A percentile compares a stretch with the other conserved stretches of the same genome.
These are phyloP conservation scores for Meloidogyne hapla DNA, from an alignment of 1,140 invertebrate species.

Conservation along the genomic window DNA sequence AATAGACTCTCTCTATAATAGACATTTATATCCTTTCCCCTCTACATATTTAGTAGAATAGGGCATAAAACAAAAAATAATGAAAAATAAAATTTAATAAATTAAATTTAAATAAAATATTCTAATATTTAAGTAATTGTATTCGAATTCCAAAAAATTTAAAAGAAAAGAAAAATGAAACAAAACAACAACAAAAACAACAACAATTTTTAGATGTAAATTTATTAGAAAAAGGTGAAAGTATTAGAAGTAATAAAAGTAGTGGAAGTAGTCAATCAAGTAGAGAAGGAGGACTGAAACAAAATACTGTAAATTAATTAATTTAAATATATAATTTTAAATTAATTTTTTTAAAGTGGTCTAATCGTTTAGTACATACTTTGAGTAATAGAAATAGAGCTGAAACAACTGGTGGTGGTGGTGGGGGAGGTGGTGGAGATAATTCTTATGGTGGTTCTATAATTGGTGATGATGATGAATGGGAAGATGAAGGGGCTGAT, in stretches of 20 bases:
- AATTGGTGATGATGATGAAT: conserved; percentile 34
- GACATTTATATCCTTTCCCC: no score
- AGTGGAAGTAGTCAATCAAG: conserved; percentile 1
- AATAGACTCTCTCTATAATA: no score
- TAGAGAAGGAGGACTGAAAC: background rate
- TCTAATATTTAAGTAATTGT: conserved; percentile 22
- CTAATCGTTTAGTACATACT: conserved; percentile 19
- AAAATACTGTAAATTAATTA: background rate
- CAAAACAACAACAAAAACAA: conserved; percentile 8
- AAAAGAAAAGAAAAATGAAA: conserved; percentile 1
- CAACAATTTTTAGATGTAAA: conserved; percentile 10
- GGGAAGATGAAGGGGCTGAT: conserved; percentile 36
- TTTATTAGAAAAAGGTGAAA: conserved; percentile 10
- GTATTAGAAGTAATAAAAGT: background rate
- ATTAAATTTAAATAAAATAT: no score
- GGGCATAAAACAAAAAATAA: no score
- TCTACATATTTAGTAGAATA: no score
- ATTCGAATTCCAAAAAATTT: conserved; percentile 26
- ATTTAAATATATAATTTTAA: background rate
- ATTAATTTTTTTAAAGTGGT: conserved; percentile 18
- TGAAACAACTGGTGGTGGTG: background rate
- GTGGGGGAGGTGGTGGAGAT: background rate
- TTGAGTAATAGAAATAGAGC: conserved; percentile 21
- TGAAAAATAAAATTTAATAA: no score
- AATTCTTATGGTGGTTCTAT: background rate